Percentiles rank a stretch among this genome's conserved stretches.
Conservation (phyloP, 1,140 invertebrate genomes). For the Papilio aristodemus region DNA sequence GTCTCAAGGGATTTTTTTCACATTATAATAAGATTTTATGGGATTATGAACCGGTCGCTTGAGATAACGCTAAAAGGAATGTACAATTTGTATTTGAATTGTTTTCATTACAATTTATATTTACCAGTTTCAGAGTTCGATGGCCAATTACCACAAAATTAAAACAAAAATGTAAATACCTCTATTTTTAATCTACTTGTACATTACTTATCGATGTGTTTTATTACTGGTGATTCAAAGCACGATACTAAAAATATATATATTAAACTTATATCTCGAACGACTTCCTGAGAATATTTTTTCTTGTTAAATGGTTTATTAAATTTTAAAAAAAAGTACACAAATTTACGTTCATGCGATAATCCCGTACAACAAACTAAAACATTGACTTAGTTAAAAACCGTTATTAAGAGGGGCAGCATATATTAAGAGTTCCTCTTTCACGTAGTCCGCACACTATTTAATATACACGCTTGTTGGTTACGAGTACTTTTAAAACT, state of each 20-base stretch:
- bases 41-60: background rate
- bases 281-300: too few species aligned
- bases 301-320: too few species aligned
- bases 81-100: background rate
- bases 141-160: background rate
- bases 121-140: background rate
- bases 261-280: too few species aligned
- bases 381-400: too few species aligned
- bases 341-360: too few species aligned
- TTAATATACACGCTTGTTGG: too few species aligned
- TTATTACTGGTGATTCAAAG: background rate
- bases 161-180: conserved; percentile 1
- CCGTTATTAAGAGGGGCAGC: too few species aligned
- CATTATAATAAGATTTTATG: background rate
- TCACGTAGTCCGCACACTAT: too few species aligned
- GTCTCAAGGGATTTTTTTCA: background rate
- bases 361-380: too few species aligned
- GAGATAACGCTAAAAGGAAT: background rate
- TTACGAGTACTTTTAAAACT: background rate
- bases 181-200: background rate
- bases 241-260: too few species aligned
- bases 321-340: too few species aligned
- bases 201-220: background rate
- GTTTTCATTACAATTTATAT: background rate
- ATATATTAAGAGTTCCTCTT: too few species aligned